phyloP scores from a whole-genome alignment of 2,888 invertebrate genomes.

The Blastobasis lacticolella region DNA sequence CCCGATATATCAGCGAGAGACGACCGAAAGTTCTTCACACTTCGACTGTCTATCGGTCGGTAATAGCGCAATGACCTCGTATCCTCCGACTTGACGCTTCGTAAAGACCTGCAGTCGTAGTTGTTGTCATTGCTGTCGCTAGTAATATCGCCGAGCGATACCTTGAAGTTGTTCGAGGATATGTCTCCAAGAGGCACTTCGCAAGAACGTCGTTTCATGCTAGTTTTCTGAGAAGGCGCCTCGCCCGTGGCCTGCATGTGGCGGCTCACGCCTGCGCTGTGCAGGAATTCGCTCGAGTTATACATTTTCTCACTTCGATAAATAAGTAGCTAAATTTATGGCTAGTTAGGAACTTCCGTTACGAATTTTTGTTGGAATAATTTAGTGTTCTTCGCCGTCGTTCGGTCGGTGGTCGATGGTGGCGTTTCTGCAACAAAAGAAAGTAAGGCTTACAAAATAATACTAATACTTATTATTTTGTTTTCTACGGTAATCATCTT shows the following conservation, averaged over 20 bases:
- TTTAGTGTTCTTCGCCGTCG: constrained; percentile 42
- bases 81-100: constrained; percentile 57
- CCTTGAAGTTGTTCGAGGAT: constrained; percentile 61
- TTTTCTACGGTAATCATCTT: too few relatives aligned
- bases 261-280: constrained; percentile 64
- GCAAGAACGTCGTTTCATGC: constrained; percentile 64
- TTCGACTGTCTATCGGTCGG: constrained; percentile 59
- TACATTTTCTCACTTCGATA: constrained; percentile 41
- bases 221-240: constrained; percentile 60
- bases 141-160: constrained; percentile 59
- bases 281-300: constrained; percentile 62
- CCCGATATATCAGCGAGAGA: constrained; percentile 56
- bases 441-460: constrained; percentile 5
- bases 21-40: constrained; percentile 61
- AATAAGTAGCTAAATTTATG: constrained; percentile 22
- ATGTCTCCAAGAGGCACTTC: constrained; percentile 66
- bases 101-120: constrained; percentile 54
- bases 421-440: constrained; percentile 57
- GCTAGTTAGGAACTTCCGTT: constrained; percentile 58
- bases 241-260: constrained; percentile 68
- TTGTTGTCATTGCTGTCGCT: constrained; percentile 42
- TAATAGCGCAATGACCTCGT: constrained; percentile 45
- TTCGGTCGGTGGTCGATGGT: constrained; percentile 15
- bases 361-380: constrained; percentile 62
- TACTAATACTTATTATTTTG: background rate